These are phyloP conservation scores for Zaprionus davidi DNA, from an alignment of 1,140 invertebrate genomes.

Conservation along the genomic window DNA sequence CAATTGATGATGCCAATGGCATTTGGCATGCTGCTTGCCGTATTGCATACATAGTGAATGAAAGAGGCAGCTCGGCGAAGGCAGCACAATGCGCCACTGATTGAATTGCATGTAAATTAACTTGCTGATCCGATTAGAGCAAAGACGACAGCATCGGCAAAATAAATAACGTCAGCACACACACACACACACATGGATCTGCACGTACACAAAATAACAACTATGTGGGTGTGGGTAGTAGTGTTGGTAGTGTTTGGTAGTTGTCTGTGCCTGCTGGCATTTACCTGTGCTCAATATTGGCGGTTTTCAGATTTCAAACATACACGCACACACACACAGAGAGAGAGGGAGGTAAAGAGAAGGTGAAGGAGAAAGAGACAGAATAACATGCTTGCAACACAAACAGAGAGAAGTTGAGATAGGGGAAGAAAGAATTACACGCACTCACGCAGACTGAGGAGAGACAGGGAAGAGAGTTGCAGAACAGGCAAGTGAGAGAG, in stretches of 20 bases:
- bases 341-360: constrained; percentile 31
- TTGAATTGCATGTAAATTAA: constrained; percentile 82
- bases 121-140: constrained; percentile 77
- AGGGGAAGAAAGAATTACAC: background rate
- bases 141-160: constrained; percentile 45
- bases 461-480: constrained; percentile 4
- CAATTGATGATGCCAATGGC: constrained; percentile 46
- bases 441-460: background rate
- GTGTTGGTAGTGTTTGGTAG: background rate
- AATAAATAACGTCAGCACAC: constrained; percentile 56
- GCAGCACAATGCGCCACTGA: constrained; percentile 72
- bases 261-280: constrained; percentile 21
- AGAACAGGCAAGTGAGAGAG: background rate
- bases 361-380: background rate
- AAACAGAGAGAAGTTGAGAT: background rate
- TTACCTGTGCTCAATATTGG: constrained; percentile 31
- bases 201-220: constrained; percentile 16
- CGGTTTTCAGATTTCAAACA: constrained; percentile 3
- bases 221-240: background rate
- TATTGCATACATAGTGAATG: constrained; percentile 59
- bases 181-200: constrained; percentile 27
- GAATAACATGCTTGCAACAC: constrained; percentile 11
- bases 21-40: constrained; percentile 29
- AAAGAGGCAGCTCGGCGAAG: constrained; percentile 1
- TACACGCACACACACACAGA: background rate